phyloP scores from a whole-genome alignment of 2,113 vertebrate genomes.

The Neomonachus schauinslandi region DNA sequence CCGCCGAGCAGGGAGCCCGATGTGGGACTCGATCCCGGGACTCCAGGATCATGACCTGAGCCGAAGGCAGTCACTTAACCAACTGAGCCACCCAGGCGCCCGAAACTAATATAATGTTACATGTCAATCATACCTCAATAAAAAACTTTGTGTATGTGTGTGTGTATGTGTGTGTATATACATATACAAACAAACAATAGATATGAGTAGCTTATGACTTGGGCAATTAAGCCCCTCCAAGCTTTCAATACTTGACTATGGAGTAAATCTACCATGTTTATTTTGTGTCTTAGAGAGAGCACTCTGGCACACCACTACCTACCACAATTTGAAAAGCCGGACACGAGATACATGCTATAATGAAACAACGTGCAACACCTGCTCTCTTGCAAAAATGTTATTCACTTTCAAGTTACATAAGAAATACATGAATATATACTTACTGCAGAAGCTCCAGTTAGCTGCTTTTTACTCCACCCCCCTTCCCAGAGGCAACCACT shows the following conservation, averaged over 20 bases:
- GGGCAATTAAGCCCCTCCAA: neutral
- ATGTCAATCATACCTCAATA: neutral
- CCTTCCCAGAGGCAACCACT: neutral
- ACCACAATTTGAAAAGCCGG: neutral
- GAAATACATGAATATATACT: neutral
- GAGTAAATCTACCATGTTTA: neutral
- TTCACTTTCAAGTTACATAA: neutral
- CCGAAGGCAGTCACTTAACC: too few relatives aligned
- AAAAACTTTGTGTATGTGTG: neutral
- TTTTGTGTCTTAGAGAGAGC: neutral
- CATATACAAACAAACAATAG: neutral
- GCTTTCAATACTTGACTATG: neutral
- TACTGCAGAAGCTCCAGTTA: neutral
- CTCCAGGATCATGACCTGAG: too few relatives aligned
- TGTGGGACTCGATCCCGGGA: too few relatives aligned
- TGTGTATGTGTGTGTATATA: neutral
- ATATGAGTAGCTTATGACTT: neutral
- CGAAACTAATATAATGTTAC: neutral
- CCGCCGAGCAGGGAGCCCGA: too few relatives aligned
- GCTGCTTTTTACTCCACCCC: neutral
- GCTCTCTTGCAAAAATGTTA: neutral
- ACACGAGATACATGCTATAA: neutral
- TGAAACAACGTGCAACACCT: neutral
- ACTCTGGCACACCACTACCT: neutral
- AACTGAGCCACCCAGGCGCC: too few relatives aligned